Evolutionary conservation across 2,797 vertebrate genomes (phyloP), one percentile per base, ranked within the genome.

Genomic region (Otus scops): DNA sequence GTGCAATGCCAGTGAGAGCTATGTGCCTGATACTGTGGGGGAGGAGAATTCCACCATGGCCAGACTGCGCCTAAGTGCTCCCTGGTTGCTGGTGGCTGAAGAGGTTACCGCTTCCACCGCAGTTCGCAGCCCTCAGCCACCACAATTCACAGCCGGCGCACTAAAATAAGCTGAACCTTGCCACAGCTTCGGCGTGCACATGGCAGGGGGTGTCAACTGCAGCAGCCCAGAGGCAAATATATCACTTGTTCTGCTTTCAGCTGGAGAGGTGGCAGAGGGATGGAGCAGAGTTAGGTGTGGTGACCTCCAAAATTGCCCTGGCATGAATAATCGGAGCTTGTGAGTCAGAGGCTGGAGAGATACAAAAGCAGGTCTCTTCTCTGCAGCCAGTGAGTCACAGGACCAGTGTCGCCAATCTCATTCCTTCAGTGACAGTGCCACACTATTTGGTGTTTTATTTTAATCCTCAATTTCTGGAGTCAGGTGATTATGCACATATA

Each of bases 311-410:
- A 96, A 74, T 36, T 63, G 34, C 27, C 34, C 36, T 3, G 4
- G 36, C 2, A 2, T 91, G 92, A 90, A 86, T 86, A 94, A 85
- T 30, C 0, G 41, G 88, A 87, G 43, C 11, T 63, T 87, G 45
- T 96, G 93, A 96, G 59, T 96, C 95, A 96, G 95, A 91, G 75
- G 39, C 56, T 89, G 70, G 26, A 43, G 57, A 64, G 75, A 57
- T 12, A 94, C 60, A 94, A 92, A 93, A 94, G 64, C 43, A 79
- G 48, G 64, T 90, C 70, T 90, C 74, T 88, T 91, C 79, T 92
- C 75, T 6, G 3, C 63, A 80, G 73, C 61, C 77, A 60, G 30
- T 91, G 95, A 93, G 61, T 95, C 94, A 96, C 74, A 53, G 69
- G 48, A 89, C 50, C 82, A 54, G 8, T 57, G 86, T 73, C 3